Evolutionary conservation across 2,113 vertebrate genomes (phyloP).

Genomic region (Craseonycteris thonglongyai): DNA sequence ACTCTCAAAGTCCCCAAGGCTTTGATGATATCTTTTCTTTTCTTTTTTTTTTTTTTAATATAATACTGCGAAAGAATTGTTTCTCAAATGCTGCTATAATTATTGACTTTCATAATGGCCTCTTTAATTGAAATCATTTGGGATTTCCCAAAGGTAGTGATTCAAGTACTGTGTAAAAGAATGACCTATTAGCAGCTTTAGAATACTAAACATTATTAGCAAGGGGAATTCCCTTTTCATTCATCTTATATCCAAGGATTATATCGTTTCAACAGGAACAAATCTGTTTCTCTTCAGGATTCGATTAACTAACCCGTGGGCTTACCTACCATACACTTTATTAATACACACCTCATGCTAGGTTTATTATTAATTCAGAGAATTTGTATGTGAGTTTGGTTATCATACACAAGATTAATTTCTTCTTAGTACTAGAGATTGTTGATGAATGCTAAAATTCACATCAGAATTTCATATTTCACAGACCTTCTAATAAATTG

Average conservation of each 20-base stretch:
- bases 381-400: neutral
- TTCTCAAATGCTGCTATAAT: constrained; percentile 47
- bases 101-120: constrained; percentile 54
- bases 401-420: constrained; percentile 1
- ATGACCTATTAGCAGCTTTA: constrained; percentile 34
- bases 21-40: neutral
- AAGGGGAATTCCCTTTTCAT: neutral
- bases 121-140: constrained; percentile 48
- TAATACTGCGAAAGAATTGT: constrained; percentile 49
- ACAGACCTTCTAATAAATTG: neutral
- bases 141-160: constrained; percentile 60
- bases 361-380: constrained; percentile 5
- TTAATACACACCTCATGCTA: neutral
- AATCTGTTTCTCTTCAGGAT: constrained; percentile 41
- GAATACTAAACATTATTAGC: constrained; percentile 44
- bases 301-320: neutral
- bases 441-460: constrained; percentile 14
- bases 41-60: constrained; percentile 56
- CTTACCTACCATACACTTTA: neutral
- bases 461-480: neutral
- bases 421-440: constrained; percentile 17
- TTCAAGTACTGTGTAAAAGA: constrained; percentile 50
- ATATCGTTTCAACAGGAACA: constrained; percentile 9
- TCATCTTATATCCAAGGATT: neutral
- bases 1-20: neutral